Evolutionary conservation across 2,113 vertebrate species (phyloP).

Genomic region (Corvus moneduloides): DNA sequence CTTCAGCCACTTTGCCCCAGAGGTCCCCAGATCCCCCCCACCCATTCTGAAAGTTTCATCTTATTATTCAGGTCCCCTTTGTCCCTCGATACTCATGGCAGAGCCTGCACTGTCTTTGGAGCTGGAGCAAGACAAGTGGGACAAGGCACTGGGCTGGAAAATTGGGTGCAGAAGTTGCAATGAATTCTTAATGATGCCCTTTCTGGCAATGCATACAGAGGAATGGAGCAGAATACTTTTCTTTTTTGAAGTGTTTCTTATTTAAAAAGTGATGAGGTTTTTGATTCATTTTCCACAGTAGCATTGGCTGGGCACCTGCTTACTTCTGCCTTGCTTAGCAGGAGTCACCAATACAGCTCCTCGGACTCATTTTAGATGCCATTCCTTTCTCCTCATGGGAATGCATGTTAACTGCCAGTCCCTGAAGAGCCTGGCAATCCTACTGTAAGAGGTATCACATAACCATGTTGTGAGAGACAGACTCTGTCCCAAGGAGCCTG

Average conservation of each 20-base stretch:
- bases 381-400: neutral
- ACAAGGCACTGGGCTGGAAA: conserved; percentile 73
- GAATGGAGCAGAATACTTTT: conserved; percentile 19
- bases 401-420: neutral
- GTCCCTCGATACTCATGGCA: neutral
- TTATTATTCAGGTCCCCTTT: conserved; percentile 50
- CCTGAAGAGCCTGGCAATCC: neutral
- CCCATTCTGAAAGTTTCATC: neutral
- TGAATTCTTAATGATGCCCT: conserved; percentile 71
- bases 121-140: conserved; percentile 46
- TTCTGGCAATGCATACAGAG: conserved; percentile 19
- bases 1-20: neutral
- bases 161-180: conserved; percentile 70
- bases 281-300: conserved; percentile 32
- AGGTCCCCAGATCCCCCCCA: neutral
- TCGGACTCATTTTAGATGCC: accelerated
- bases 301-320: neutral
- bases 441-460: neutral
- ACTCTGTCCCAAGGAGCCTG: neutral
- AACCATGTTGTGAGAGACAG: neutral
- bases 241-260: conserved; percentile 38
- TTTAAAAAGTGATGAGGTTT: conserved; percentile 50
- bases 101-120: conserved; percentile 29
- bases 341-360: neutral
- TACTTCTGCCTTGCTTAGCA: conserved; percentile 10